Base-by-base conservation (phyloP, 2,113 vertebrate genomes). In the Jaculus jaculus region DNA sequence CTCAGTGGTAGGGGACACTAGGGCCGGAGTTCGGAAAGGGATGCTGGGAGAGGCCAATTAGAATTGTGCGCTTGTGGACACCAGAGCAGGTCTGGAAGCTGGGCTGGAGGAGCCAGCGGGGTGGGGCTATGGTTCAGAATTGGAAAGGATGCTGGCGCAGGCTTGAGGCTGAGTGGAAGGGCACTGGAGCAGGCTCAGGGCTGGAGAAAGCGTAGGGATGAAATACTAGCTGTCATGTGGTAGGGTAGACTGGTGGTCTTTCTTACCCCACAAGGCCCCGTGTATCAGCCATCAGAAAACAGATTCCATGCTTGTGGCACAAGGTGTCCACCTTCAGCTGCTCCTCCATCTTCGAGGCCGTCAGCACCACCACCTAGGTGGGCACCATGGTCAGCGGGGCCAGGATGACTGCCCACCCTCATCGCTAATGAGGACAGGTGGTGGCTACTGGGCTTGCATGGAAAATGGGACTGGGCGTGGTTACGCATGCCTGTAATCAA, bases 221-320 rank as follows among this genome's bases (percentile, higher is more conserved):
- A 4, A 30, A 4, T 24, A 7, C 37, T 42, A 60, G 47, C 60
- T 32, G 28, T 21, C 32, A 63, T 28, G 13, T n/a, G 73, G 30
- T 23, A 65, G 75, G 54, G 60, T 66, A 28, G 58, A 66, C 12
- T 39, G 69, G 37, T 2, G 34, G 71, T 10, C 18, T 60, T 54
- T 93, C 98, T 98, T 97, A 99, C 99, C 99, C 99, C 18, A 98
- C 99, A 24, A 99, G 98, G 24, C 99, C 99, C 94, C 98, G 98
- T 72, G 98, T 96, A 30, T 99, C 98, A 2, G 98, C 99, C 47
- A 99, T 98, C 30, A 99, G 97, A 61, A 99, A 99, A 96, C 94
- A 97, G 93, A 99, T 97, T 75, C 97, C 88, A 0, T 2, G 92
- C 9, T 95, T 89, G 84, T 98, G 99, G 96, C 99, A 99, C 68